Conservation (phyloP, 2,888 invertebrate species). For the Brenthis hecate region DNA sequence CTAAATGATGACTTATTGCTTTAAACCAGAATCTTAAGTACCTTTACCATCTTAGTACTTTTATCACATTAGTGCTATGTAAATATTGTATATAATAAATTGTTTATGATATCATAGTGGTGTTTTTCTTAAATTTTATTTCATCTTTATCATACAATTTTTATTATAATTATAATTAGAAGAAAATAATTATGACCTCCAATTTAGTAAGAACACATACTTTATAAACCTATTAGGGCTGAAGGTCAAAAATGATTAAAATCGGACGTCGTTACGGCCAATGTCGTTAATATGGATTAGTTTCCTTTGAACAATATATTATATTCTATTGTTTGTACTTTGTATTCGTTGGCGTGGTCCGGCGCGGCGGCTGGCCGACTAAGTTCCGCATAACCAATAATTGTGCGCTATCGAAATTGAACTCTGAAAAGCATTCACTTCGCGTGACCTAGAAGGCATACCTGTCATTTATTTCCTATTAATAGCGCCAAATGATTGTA, state of each 20-base stretch:
- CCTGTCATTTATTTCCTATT: slow-evolving; percentile 76
- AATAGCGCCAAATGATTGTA: slow-evolving; percentile 64
- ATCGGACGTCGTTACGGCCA: slow-evolving; percentile 39
- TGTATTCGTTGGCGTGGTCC: slow-evolving; percentile 44
- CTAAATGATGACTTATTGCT: slow-evolving; percentile 41
- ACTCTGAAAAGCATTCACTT: slow-evolving; percentile 67
- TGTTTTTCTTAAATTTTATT: slow-evolving; percentile 4
- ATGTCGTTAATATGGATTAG: slow-evolving; percentile 33
- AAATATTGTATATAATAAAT: slow-evolving; percentile 41
- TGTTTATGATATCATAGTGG: slow-evolving; percentile 13
- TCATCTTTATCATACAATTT: too few species aligned
- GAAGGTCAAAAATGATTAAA: slow-evolving; percentile 37
- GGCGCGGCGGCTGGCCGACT: slow-evolving; percentile 32
- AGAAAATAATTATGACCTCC: neutral
- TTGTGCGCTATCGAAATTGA: slow-evolving; percentile 61
- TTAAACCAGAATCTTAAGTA: slow-evolving; percentile 1
- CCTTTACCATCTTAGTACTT: slow-evolving; percentile 6
- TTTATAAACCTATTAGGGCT: slow-evolving; percentile 18
- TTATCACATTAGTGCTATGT: slow-evolving; percentile 25
- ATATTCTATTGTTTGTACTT: slow-evolving; percentile 29
- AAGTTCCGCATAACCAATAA: slow-evolving; percentile 67
- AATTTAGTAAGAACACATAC: slow-evolving; percentile 29
- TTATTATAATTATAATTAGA: too few species aligned
- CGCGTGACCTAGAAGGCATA: slow-evolving; percentile 66
- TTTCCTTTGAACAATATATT: slow-evolving; percentile 34